Base-by-base conservation (phyloP, 2,888 invertebrate species). In the Sceliomorpha sp. region DNA sequence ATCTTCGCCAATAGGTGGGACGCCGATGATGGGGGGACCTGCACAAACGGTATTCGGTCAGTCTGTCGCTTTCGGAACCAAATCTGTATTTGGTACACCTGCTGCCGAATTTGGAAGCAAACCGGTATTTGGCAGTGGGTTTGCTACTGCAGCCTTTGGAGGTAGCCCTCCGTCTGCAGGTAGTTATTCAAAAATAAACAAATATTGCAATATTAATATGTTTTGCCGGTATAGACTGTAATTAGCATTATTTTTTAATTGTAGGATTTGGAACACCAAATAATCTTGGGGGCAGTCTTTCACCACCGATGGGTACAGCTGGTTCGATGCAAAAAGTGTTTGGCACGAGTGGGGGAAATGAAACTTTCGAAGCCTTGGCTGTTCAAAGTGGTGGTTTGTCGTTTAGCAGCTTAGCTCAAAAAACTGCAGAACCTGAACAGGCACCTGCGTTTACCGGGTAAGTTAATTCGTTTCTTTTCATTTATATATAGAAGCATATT, bases 331-430 rank as follows among this genome's bases (percentile, higher is more conserved):
- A 75, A 36, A 83, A 85, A 76, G 82, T 86, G 36, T 87, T 87
- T 62, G 86, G 83, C 29, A 78, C 78, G 8, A 44, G 45, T 34
- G 85, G 82, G 2, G 80, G 62, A 29, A 82, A 58, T 34, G n/a
- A n/a, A n/a, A 86, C 83, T 0, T 88, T 88, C 53, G 88, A 87
- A 70, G 74, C 82, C 1, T 73, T 88, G 20, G 86, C 84, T 1
- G 79, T 70, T 34, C 87, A 87, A 67, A 76, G 77, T 13, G 83
- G 81, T 17, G 84, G 79, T 8, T 72, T 86, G 15, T 81, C 82
- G 5, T 88, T 88, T 15, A 80, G 82, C 17, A 79, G 78, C 62
- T 47, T 82, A 32, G 82, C 80, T 0, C 82, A 80, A 58, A 83
- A 83, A 20, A 80, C 79, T 31, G 72, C 82, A 8, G 83, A 85